Conservation (phyloP, 2,888 invertebrate species). For the Chymomyza fuscimana region DNA sequence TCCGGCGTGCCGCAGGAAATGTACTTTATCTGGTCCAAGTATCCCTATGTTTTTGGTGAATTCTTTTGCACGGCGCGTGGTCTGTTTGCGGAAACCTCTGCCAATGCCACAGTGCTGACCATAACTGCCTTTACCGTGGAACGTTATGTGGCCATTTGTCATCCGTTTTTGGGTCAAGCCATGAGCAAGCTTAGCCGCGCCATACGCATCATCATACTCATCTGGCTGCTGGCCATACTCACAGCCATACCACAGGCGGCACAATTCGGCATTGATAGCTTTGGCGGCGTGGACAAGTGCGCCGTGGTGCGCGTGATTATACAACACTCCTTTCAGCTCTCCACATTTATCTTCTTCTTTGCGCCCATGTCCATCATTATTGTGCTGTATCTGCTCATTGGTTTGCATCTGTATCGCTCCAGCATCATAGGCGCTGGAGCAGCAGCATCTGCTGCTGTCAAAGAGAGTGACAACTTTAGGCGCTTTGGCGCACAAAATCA, state of each 20-base stretch:
- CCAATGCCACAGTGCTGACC: constrained; percentile 88
- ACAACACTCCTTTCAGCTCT: constrained; percentile 82
- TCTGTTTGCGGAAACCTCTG: constrained; percentile 89
- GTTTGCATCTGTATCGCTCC: constrained; percentile 84
- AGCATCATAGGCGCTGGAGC: constrained; percentile 75
- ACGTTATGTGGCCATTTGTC: constrained; percentile 84
- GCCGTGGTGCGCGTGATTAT: constrained; percentile 78
- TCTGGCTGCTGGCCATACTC: constrained; percentile 89
- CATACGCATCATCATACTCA: constrained; percentile 86
- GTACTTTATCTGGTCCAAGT: constrained; percentile 88
- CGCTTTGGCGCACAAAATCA: constrained; percentile 80
- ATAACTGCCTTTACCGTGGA: constrained; percentile 93
- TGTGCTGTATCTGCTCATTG: constrained; percentile 89
- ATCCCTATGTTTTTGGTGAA: constrained; percentile 89
- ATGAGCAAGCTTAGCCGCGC: constrained; percentile 92
- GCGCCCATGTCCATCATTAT: constrained; percentile 93
- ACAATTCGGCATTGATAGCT: constrained; percentile 85
- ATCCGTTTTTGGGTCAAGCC: constrained; percentile 85
- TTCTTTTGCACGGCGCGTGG: constrained; percentile 89
- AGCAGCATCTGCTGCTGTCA: constrained; percentile 54
- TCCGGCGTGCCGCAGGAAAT: constrained; percentile 88
- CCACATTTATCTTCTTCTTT: constrained; percentile 89
- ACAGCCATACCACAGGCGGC: constrained; percentile 89
- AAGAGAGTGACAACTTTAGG: constrained; percentile 20
- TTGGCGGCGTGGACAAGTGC: constrained; percentile 73